phyloP scores from a whole-genome alignment of 2,888 invertebrate genomes.

The Dilophus febrilis region DNA sequence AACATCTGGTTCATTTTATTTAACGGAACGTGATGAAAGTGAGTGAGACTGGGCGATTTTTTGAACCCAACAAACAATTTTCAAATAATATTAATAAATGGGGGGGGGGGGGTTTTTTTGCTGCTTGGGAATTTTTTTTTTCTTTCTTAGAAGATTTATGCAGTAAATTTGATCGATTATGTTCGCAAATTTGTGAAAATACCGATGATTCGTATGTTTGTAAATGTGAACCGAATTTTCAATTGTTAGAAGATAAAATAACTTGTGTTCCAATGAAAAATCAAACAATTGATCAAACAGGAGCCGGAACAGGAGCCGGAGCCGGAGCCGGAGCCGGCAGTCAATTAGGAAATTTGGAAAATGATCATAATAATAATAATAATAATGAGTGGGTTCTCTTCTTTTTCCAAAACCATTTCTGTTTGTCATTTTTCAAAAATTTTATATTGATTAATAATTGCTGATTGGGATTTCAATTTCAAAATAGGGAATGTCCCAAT shows the following conservation, averaged over 20 bases:
- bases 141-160: conserved; percentile 43
- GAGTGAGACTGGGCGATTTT: background rate
- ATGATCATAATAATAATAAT: background rate
- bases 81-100: no score
- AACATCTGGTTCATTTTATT: conserved; percentile 5
- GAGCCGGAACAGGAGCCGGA: no score
- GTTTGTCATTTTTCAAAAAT: no score
- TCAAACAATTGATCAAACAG: background rate
- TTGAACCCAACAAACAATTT: no score
- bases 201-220: conserved; percentile 37
- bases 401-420: background rate
- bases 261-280: conserved; percentile 24
- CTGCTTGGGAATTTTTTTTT: no score
- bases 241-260: conserved; percentile 33
- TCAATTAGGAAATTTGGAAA: no score
- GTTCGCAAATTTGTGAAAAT: conserved; percentile 39
- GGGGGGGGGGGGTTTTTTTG: no score
- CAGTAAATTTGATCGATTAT: conserved; percentile 34
- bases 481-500: conserved; percentile 25
- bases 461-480: no score
- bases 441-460: no score
- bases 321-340: no score
- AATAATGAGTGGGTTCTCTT: no score
- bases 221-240: conserved; percentile 32
- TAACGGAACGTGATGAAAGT: conserved; percentile 6